These are phyloP conservation scores for Acrobasis repandana DNA, from an alignment of 2,888 invertebrate genomes.

Conservation along the genomic window DNA sequence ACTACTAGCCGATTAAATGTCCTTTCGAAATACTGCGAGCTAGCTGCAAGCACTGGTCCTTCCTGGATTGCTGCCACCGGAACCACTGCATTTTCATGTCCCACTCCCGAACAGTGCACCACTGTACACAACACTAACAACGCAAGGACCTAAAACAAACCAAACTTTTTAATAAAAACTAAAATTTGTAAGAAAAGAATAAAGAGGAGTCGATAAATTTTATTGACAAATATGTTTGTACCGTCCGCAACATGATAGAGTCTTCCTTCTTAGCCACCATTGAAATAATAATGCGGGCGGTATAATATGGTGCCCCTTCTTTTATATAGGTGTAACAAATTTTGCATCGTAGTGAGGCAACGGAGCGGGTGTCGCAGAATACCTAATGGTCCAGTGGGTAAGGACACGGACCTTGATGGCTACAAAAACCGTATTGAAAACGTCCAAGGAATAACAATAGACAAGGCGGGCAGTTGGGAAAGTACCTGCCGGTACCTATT, in stretches of 20 bases:
- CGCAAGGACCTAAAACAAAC: conserved; percentile 51
- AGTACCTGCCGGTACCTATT: conserved; percentile 51
- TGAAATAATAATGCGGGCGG: conserved; percentile 72
- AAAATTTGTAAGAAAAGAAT: conserved; percentile 10
- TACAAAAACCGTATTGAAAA: conserved; percentile 79
- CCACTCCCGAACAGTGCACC: conserved; percentile 57
- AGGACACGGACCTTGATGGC: conserved; percentile 78
- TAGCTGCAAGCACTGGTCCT: conserved; percentile 85
- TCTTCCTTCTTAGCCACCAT: conserved; percentile 59
- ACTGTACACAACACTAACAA: conserved; percentile 51
- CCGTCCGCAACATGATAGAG: conserved; percentile 63
- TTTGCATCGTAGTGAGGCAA: conserved; percentile 80
- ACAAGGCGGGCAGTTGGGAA: conserved; percentile 65
- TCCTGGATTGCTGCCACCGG: conserved; percentile 36
- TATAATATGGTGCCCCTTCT: conserved; percentile 72
- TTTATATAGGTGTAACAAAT: conserved; percentile 82
- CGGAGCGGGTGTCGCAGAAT: conserved; percentile 70
- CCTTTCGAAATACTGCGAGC: conserved; percentile 86
- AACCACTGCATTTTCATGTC: conserved; percentile 37
- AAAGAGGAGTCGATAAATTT: conserved; percentile 23
- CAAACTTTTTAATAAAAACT: conserved; percentile 14
- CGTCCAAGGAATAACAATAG: conserved; percentile 76
- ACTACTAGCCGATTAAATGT: conserved; percentile 82
- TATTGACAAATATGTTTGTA: conserved; percentile 45
- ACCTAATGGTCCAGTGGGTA: conserved; percentile 78